These are phyloP conservation scores for Theodoxus fluviatilis DNA, from an alignment of 2,888 invertebrate genomes.

Conservation along the genomic window DNA sequence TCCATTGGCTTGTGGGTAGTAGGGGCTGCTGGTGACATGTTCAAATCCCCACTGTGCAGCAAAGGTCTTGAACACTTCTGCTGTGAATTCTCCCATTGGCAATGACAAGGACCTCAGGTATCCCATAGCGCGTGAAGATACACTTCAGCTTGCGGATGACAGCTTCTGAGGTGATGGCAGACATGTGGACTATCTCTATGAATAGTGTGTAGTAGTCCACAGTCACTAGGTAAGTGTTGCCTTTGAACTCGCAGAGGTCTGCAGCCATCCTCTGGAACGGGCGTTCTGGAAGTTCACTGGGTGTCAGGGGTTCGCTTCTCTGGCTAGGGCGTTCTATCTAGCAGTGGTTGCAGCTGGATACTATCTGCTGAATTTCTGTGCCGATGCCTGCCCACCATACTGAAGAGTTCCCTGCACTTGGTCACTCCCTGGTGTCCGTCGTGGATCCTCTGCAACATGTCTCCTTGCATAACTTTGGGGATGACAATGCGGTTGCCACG, in stretches of 20 bases:
- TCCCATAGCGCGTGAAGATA: conserved; percentile 33
- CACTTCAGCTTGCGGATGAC: conserved; percentile 33
- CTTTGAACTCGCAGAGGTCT: conserved; percentile 32
- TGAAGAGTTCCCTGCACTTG: conserved; percentile 24
- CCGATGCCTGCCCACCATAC: conserved; percentile 29
- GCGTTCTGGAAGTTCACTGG: conserved; percentile 27
- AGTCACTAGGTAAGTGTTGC: conserved; percentile 28
- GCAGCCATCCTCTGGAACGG: conserved; percentile 33
- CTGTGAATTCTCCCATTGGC: conserved; percentile 31
- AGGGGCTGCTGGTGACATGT: conserved; percentile 28
- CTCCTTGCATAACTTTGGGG: conserved; percentile 1
- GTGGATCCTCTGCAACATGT: conserved; percentile 23
- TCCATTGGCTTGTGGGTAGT: conserved; percentile 10
- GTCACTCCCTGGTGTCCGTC: conserved; percentile 26
- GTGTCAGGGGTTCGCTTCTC: conserved; percentile 24
- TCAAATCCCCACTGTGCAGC: conserved; percentile 24
- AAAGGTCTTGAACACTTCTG: conserved; percentile 29
- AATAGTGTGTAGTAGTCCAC: conserved; percentile 35
- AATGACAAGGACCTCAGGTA: conserved; percentile 29
- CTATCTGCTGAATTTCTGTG: neutral
- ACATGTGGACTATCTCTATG: conserved; percentile 25
- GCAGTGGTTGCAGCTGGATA: conserved; percentile 1
- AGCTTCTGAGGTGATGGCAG: conserved; percentile 8
- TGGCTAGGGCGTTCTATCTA: conserved; percentile 24
- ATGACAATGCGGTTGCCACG: conserved; percentile 22